Evolutionary conservation across 2,888 invertebrate genomes (phyloP), one percentile per base, ranked within the genome.

Genomic region (Teinopalpus imperialis): DNA sequence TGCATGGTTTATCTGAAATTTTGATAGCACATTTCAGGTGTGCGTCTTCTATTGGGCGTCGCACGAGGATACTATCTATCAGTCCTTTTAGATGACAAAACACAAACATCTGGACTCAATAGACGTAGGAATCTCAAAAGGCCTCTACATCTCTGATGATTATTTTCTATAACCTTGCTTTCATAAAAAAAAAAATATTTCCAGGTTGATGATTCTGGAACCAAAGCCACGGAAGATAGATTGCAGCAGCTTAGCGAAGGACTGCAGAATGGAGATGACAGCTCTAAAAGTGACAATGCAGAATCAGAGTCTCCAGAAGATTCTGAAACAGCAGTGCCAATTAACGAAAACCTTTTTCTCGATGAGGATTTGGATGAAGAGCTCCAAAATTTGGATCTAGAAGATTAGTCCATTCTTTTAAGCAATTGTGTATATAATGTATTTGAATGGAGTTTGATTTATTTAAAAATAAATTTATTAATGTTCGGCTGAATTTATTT

Each of bases 271-370:
- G 81, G 76, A 4, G 54, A 48, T 1, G 52, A 45, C 2, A 44
- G 36, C 2, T 31, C 29, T 57, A 54, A 54, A 63, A 20, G 54
- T 59, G 40, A 53, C 40, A 31, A 31, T 13, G 20, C 10, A 10
- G 43, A 35, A 5, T 32, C 31, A 45, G 57, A 48, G 7, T 41
- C 91, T 4, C 20, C 8, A 1, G 92, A 63, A 18, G 52, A 41
- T 71, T 91, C 54, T 76, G 89, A 67, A 69, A 79, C 46, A 46
- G 93, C 93, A 3, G 93, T 94, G 27, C 95, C 96, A 40, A 97
- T 97, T 58, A 97, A 97, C 78, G 97, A 97, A 75, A 95, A 97
- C 82, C 91, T 97, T n/a, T 97, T 97, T 90, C 91, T 94, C 13
- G 97, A 95, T 65, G 95, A 95, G 71, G 95, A 96, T 66, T 81